Conservation (phyloP, 2,113 vertebrate genomes). For the Heterotilapia buettikoferi region DNA sequence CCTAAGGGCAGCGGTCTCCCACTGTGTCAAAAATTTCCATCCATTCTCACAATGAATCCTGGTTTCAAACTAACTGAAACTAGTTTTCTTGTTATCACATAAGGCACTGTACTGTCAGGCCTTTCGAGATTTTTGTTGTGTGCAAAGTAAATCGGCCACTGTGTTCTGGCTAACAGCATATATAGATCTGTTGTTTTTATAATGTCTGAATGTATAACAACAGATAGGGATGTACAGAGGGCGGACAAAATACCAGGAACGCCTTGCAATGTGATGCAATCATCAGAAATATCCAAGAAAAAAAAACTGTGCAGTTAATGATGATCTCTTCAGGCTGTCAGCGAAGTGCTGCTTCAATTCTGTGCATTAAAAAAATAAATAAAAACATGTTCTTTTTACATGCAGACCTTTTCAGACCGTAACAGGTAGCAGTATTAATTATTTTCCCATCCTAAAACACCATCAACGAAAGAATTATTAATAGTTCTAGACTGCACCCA, state of each 20-base stretch:
- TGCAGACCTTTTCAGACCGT: neutral
- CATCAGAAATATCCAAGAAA: neutral
- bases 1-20: neutral
- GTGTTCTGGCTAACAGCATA: neutral
- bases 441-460: neutral
- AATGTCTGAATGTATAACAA: neutral
- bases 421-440: neutral
- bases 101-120: neutral
- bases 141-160: neutral
- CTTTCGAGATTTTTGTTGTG: neutral
- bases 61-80: neutral
- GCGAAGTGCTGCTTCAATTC: neutral
- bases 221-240: neutral
- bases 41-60: neutral
- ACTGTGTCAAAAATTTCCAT: neutral
- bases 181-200: neutral
- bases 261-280: neutral
- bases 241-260: neutral
- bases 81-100: neutral
- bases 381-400: neutral
- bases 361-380: neutral
- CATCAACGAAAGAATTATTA: neutral
- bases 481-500: neutral
- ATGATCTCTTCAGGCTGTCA: neutral
- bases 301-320: neutral